Evolutionary conservation across 92 coral and sea anemone species (phyloP).

Genomic region (Epizoanthus ramosus): DNA sequence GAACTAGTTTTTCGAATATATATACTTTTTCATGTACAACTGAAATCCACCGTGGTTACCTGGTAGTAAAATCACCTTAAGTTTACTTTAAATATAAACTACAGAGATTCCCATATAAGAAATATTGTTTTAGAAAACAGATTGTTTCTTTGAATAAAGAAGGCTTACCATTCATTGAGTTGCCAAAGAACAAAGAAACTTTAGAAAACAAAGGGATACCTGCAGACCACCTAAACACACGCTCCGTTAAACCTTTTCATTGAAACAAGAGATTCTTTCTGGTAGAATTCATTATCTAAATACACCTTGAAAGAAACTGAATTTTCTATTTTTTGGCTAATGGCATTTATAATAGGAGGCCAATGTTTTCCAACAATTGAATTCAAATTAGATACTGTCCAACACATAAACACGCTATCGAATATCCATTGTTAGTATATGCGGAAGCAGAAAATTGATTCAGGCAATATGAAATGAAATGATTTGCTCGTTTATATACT

Average conservation of each 20-base stretch:
- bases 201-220: slow-evolving; percentile 60
- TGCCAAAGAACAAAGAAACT: slow-evolving; percentile 56
- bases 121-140: slow-evolving; percentile 20
- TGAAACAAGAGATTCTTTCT: slow-evolving; percentile 35
- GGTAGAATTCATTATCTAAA: slow-evolving; percentile 28
- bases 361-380: too few relatives aligned
- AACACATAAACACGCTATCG: too few relatives aligned
- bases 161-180: slow-evolving; percentile 5
- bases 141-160: slow-evolving; percentile 1
- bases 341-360: too few relatives aligned
- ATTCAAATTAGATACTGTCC: too few relatives aligned
- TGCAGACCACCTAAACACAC: slow-evolving; percentile 38
- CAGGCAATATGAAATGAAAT: too few relatives aligned
- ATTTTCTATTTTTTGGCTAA: not conserved
- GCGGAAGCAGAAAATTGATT: too few relatives aligned
- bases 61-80: too few relatives aligned
- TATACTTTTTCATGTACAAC: too few relatives aligned
- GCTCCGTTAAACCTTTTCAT: slow-evolving; percentile 42
- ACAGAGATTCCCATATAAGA: not conserved
- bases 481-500: too few relatives aligned
- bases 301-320: not conserved
- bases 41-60: too few relatives aligned
- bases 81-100: not conserved
- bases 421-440: too few relatives aligned
- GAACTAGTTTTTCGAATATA: too few relatives aligned